phyloP scores from a whole-genome alignment of 2,797 vertebrate species.

The Heteromormyrus szaboi region DNA sequence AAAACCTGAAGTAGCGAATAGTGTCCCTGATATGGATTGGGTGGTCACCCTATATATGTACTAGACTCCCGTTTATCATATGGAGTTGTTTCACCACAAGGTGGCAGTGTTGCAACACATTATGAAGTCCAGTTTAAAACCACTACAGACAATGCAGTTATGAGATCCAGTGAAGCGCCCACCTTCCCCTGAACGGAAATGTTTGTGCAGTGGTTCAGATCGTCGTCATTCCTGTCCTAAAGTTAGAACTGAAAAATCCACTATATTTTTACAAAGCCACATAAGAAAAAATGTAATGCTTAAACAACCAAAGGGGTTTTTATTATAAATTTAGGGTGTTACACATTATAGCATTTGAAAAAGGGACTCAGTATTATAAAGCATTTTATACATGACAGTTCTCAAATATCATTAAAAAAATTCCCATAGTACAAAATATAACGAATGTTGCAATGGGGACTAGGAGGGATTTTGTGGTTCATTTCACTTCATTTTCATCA shows the following conservation, averaged over 20 bases:
- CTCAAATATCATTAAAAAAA: neutral
- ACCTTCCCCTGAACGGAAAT: neutral
- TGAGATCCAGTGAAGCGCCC: neutral
- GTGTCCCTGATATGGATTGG: neutral
- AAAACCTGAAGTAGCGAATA: neutral
- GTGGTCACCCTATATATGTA: neutral
- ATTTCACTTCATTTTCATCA: neutral
- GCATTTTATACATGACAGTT: neutral
- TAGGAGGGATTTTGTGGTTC: neutral
- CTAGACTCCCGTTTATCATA: neutral
- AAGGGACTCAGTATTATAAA: neutral
- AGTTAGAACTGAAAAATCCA: neutral
- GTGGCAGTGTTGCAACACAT: constrained; percentile 6
- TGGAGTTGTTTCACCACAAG: neutral
- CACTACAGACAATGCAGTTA: neutral
- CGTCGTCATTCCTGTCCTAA: neutral
- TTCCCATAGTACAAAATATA: neutral
- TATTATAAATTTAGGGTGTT: neutral
- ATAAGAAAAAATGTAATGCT: neutral
- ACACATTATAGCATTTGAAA: neutral
- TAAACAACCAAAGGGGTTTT: neutral
- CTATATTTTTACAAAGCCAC: neutral
- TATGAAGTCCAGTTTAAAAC: neutral
- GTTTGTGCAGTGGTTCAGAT: neutral
- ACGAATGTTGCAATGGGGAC: neutral